These are phyloP conservation scores for Omphaloscelis lunosa DNA, from an alignment of 2,888 invertebrate genomes.

Conservation along the genomic window DNA sequence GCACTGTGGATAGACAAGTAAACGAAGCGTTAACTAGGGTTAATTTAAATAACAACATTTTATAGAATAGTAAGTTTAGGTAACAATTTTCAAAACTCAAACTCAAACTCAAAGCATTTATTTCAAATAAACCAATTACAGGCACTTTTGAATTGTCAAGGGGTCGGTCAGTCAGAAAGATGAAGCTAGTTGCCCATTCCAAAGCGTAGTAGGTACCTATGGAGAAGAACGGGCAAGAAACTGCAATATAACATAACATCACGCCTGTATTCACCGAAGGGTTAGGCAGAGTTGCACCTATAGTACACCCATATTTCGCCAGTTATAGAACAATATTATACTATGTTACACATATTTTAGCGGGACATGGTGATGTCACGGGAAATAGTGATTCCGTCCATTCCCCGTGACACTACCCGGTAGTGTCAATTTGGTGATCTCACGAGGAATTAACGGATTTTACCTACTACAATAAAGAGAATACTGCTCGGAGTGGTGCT, in stretches of 20 bases:
- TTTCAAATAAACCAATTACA: no score
- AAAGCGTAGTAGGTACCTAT: no score
- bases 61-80: background rate
- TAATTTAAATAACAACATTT: background rate
- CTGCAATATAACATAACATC: no score
- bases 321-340: background rate
- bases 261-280: no score
- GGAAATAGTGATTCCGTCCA: background rate
- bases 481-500: background rate
- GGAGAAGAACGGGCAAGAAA: no score
- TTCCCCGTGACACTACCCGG: background rate
- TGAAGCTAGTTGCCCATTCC: no score
- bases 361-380: background rate
- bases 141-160: no score
- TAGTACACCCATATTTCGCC: no score
- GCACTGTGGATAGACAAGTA: constrained; percentile 13
- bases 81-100: no score
- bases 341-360: background rate
- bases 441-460: background rate
- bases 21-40: constrained; percentile 9
- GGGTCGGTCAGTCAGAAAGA: no score
- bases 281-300: no score
- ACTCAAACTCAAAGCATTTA: no score
- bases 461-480: constrained; percentile 21
- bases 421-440: background rate